Conservation (phyloP, 2,797 vertebrate species). For the Hylomyscus alleni region DNA sequence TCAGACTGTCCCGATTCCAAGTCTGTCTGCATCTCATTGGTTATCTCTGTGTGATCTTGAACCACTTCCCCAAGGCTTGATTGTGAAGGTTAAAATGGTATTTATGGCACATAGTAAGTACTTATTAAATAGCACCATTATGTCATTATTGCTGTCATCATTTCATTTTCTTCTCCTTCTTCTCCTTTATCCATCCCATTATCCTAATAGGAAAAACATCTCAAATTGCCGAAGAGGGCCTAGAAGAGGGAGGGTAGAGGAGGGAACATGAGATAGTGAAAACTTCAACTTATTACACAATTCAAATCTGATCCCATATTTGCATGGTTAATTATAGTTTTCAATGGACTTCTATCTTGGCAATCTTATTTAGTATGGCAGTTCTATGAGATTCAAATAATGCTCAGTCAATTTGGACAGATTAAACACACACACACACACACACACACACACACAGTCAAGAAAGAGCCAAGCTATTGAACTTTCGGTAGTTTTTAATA, state of each 20-base stretch:
- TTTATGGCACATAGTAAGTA: not conserved
- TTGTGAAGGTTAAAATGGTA: slow-evolving; percentile 9
- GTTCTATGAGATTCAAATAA: not conserved
- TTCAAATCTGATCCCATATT: slow-evolving; percentile 33
- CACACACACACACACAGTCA: not conserved
- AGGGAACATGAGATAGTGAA: slow-evolving; percentile 6
- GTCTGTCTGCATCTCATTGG: not conserved
- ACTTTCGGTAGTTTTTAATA: not conserved
- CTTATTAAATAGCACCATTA: not conserved
- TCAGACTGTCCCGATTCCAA: not conserved
- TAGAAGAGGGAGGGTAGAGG: not conserved
- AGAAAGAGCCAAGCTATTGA: not conserved
- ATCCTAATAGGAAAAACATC: slow-evolving; percentile 28
- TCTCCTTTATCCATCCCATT: not conserved
- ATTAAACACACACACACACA: not conserved
- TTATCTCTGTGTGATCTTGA: slow-evolving; percentile 27
- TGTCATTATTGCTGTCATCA: not conserved
- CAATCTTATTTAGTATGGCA: not conserved
- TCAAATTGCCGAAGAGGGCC: not conserved
- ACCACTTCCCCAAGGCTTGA: not conserved
- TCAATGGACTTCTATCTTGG: slow-evolving; percentile 43
- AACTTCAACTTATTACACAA: slow-evolving; percentile 19
- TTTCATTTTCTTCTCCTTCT: slow-evolving; percentile 44
- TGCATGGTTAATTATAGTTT: slow-evolving; percentile 45
- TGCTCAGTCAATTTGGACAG: not conserved